Base-by-base conservation (phyloP, 2,797 vertebrate genomes). In the Sciurus vulgaris region DNA sequence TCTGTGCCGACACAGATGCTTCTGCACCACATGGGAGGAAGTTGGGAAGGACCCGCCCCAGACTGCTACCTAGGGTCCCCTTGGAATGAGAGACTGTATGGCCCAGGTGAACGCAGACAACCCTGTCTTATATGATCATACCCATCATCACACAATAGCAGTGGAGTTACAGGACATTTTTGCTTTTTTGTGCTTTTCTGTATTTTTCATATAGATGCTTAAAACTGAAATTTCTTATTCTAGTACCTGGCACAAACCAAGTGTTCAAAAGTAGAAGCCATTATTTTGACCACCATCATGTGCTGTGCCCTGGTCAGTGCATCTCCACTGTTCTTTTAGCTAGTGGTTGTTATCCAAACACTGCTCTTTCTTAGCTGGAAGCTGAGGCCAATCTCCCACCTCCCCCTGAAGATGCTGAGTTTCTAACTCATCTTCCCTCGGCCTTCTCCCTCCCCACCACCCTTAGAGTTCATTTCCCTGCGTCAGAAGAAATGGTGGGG, bases 171-270 rank as follows among this genome's bases (percentile, higher is more conserved):
- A 67, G 30, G 7, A 61, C 26, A 74, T 8, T 49, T 84, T 59
- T 41, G 11, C 8, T 28, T 38, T 86, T 76, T 47, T 35, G 17
- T 69, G 5, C 59, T 69, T 88, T 85, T 44, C 56, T 54, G 24
- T 61, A 10, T 73, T 95, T 87, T 78, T 94, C 63, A 93, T 79
- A 69, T 69, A 77, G 91, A 47, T 22, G 8, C 73, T 84, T 14
- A 33, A 83, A 76, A 59, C 35, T 22, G 49, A 38, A 78, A 30
- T 35, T 61, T 87, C 18, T 87, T 92, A 56, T 11, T 24, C 67
- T 17, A 38, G 73, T 9, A 74, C 20, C 35, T 69, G 28, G 38
- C 24, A 47, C 17, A 85, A 93, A 56, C 33, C 13, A 59, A 30
- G n/a, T 49, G 33, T 73, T 79, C 26, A 13, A 28, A 59, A 61